A percentile compares a stretch with the other conserved stretches of the same genome.
Evolutionary conservation across 1,140 invertebrate species (phyloP).

Genomic region (Kradibia gibbosae): DNA sequence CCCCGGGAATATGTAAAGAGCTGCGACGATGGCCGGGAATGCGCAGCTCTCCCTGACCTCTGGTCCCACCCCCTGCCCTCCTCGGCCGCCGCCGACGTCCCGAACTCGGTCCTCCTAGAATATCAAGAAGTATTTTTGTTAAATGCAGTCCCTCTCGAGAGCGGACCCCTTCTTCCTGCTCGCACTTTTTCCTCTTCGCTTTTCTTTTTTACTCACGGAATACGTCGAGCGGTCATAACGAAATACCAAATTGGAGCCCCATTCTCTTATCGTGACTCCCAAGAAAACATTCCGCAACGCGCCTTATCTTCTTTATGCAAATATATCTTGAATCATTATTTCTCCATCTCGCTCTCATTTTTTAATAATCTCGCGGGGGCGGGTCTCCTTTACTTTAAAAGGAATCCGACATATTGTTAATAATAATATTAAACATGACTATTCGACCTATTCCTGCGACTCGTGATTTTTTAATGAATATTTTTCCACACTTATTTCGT

Average conservation of each 20-base stretch:
- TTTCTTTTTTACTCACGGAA: background rate
- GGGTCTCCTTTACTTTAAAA: background rate
- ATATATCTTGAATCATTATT: background rate
- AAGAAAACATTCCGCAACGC: background rate
- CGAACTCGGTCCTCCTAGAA: background rate
- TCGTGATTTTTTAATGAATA: background rate
- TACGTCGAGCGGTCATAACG: constrained; percentile 7
- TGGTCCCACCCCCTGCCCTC: background rate
- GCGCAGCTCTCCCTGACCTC: background rate
- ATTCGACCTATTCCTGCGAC: background rate
- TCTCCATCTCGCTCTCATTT: background rate
- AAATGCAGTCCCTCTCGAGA: constrained; percentile 20
- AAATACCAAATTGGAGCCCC: constrained; percentile 1
- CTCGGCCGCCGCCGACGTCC: too few relatives aligned
- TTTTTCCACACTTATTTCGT: background rate
- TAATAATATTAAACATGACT: background rate
- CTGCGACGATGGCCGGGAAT: background rate
- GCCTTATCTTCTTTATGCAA: constrained; percentile 5
- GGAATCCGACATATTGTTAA: background rate
- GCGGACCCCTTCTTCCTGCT: background rate
- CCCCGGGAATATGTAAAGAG: constrained; percentile 34
- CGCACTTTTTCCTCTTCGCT: background rate
- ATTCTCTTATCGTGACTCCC: background rate
- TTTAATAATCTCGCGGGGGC: background rate
- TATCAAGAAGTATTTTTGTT: constrained; percentile 47